Conservation (phyloP, 2,888 invertebrate genomes). For the Nysson spinosus region DNA sequence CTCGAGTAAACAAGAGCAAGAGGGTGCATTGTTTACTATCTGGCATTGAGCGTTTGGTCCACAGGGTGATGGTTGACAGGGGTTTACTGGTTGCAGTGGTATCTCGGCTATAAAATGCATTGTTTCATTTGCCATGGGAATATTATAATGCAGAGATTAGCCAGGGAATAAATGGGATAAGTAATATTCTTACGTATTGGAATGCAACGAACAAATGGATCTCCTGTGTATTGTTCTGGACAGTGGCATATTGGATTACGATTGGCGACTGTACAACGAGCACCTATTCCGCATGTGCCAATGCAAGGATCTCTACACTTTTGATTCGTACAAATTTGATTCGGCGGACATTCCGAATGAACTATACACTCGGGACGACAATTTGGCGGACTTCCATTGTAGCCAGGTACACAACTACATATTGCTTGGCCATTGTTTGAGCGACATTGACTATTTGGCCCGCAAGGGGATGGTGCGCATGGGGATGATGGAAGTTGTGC, state of each 20-base stretch:
- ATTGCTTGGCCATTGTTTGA: slow-evolving; percentile 49
- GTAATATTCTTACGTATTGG: slow-evolving; percentile 70
- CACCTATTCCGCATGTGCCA: slow-evolving; percentile 87
- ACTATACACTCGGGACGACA: slow-evolving; percentile 88
- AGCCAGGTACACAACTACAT: slow-evolving; percentile 87
- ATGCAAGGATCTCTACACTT: slow-evolving; percentile 91
- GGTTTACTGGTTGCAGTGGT: slow-evolving; percentile 80
- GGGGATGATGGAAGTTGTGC: slow-evolving; percentile 73
- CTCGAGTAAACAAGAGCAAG: slow-evolving; percentile 88
- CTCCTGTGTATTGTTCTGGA: slow-evolving; percentile 83
- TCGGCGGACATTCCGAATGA: slow-evolving; percentile 86
- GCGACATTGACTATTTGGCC: slow-evolving; percentile 86
- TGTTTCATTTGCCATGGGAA: too few species aligned
- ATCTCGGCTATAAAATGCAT: slow-evolving; percentile 74
- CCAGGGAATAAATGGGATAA: not conserved
- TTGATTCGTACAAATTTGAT: slow-evolving; percentile 87
- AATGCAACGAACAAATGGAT: slow-evolving; percentile 86
- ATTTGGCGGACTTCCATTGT: slow-evolving; percentile 87
- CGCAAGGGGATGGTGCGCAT: slow-evolving; percentile 88
- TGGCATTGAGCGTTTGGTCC: slow-evolving; percentile 83
- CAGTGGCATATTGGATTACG: slow-evolving; percentile 90
- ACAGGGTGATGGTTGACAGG: slow-evolving; percentile 86
- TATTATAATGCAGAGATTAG: too few species aligned
- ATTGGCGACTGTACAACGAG: slow-evolving; percentile 87
- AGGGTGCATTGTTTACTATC: slow-evolving; percentile 84